phyloP scores from a whole-genome alignment of 2,888 invertebrate species.

The Himalopsyche kuldschensis region DNA sequence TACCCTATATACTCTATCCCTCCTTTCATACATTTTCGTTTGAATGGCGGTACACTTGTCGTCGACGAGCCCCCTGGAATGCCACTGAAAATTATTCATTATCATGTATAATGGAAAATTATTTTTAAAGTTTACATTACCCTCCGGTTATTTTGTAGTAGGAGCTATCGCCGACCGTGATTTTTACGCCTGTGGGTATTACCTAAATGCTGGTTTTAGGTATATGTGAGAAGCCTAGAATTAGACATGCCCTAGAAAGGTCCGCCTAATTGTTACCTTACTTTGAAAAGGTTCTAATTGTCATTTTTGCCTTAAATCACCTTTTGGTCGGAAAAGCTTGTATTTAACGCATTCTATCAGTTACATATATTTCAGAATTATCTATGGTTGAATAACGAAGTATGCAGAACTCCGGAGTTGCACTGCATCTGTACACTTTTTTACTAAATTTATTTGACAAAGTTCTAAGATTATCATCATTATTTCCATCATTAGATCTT shows the following conservation, averaged over 20 bases:
- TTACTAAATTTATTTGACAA: no score
- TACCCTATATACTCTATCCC: background rate
- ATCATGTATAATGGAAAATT: conserved; percentile 21
- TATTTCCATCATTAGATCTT: no score
- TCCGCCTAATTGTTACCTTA: background rate
- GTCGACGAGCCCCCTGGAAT: background rate
- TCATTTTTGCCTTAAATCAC: no score
- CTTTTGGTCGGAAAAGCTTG: no score
- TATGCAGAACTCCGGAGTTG: no score
- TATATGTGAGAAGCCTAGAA: background rate
- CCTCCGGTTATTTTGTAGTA: background rate
- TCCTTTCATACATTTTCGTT: background rate
- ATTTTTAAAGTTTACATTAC: conserved; percentile 24
- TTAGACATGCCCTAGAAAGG: background rate
- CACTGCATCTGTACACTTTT: no score
- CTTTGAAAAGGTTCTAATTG: no score
- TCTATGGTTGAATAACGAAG: no score
- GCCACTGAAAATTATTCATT: conserved; percentile 27
- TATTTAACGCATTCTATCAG: no score
- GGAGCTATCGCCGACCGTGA: background rate
- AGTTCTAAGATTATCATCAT: no score
- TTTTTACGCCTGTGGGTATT: background rate
- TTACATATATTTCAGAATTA: no score
- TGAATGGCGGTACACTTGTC: background rate
- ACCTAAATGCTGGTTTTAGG: background rate